Base-by-base conservation (phyloP, 2,888 invertebrate genomes). In the Noctua fimbriata region DNA sequence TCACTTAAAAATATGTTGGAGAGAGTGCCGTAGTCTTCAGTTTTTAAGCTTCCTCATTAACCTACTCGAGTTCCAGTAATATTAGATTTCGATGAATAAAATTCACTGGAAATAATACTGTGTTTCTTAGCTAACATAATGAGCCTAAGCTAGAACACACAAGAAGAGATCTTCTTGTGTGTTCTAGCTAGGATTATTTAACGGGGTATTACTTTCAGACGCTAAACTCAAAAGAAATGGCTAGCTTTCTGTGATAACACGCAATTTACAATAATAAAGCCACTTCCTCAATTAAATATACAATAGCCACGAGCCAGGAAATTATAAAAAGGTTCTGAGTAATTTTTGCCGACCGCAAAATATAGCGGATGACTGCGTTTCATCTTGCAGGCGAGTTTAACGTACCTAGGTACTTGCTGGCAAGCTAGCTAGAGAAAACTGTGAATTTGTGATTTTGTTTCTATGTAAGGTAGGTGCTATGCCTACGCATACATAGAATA, bases 281-380 rank as follows among this genome's bases (percentile, higher is more conserved):
- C 89, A 88, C 89, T 88, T 89, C 89, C 90, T 85, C 90, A 88
- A 89, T 89, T 89, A 89, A 82, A 83, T 78, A 76, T 74, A 88
- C 83, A 89, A 87, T 84, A 84, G 76, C 72, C 78, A 79, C 71
- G 74, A 76, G 76, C 52, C 81, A 75, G 84, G 82, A 81, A 85
- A 89, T 81, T 85, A 89, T 88, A 89, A 88, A 88, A 89, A 85
- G 82, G 74, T 69, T 80, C 63, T 16, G 72, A 72, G 83, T 85
- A 76, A 89, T 87, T 83, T 85, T 87, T 79, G 77, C 83, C 71
- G 65, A 89, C 89, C 89, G 76, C 89, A 89, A 81, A 78, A 88
- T 82, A 71, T 83, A 79, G 82, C 85, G 84, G 86, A 84, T 81
- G 76, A 10, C 73, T 82, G 69, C 69, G 78, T 77, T 76, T 84